Conservation (phyloP, 2,113 vertebrate species). For the Chloebia gouldiae region DNA sequence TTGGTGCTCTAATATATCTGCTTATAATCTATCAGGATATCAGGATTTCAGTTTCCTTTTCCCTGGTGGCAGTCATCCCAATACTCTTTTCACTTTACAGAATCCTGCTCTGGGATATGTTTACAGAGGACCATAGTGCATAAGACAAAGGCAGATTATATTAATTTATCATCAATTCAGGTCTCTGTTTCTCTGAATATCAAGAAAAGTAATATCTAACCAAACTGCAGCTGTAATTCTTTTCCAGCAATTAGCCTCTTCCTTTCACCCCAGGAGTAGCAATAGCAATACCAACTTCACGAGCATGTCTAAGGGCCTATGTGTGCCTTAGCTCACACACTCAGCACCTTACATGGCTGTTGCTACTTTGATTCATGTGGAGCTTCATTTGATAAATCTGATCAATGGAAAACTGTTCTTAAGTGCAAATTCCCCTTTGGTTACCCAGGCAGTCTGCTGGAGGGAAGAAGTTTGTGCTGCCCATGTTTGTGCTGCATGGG, state of each 20-base stretch:
- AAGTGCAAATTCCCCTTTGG: neutral
- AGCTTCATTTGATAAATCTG: neutral
- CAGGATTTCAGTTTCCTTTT: neutral
- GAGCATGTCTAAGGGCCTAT: neutral
- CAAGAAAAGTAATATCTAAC: neutral
- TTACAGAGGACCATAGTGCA: neutral
- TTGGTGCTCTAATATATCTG: neutral
- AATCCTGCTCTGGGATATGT: neutral
- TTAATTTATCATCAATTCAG: neutral
- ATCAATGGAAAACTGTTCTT: neutral
- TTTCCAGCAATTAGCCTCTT: neutral
- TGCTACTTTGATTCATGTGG: neutral
- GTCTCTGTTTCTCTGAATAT: neutral
- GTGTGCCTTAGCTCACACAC: accelerated
- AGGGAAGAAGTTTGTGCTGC: neutral
- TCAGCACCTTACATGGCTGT: accelerated
- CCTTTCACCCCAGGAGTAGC: neutral
- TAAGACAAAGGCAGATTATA: neutral
- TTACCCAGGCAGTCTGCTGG: neutral
- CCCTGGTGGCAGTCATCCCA: neutral
- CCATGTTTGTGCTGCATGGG: too few species aligned
- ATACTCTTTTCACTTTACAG: neutral
- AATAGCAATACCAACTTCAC: neutral
- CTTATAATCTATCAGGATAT: neutral
- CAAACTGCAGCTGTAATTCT: neutral